These are phyloP conservation scores for Brachionus rotundiformis DNA, from an alignment of 1,140 invertebrate species.

Conservation along the genomic window DNA sequence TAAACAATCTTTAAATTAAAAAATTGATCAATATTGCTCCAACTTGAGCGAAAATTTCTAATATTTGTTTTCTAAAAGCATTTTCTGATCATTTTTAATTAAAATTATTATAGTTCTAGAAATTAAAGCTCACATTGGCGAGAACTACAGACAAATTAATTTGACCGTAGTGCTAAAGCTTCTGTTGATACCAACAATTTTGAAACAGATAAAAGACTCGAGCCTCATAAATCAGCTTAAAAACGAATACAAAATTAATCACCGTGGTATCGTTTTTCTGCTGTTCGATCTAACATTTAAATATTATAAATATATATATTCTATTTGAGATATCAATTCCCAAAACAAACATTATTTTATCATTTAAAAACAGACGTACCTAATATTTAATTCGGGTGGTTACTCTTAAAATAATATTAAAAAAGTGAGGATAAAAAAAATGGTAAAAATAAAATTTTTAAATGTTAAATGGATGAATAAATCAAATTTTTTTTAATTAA, in stretches of 20 bases:
- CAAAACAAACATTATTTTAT: background rate
- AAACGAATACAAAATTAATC: constrained; percentile 8
- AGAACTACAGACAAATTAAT: background rate
- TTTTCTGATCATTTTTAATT: background rate
- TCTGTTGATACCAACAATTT: background rate
- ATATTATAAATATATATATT: background rate
- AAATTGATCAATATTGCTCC: background rate
- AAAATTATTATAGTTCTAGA: background rate
- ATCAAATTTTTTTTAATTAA: constrained; percentile 7
- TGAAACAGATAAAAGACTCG: background rate
- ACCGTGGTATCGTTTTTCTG: background rate
- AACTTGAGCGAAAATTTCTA: background rate
- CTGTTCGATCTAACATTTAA: background rate
- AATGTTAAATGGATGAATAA: background rate
- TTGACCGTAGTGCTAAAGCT: background rate
- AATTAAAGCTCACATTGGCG: background rate
- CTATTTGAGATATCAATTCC: background rate
- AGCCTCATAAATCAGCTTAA: background rate
- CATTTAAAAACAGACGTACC: background rate
- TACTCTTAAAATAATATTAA: background rate
- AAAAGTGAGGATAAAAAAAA: background rate
- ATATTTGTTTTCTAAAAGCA: background rate
- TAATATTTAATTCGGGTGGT: background rate
- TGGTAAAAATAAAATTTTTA: background rate
- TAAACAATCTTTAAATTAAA: background rate